Conservation (phyloP, 2,113 vertebrate species). For the Lepus europaeus region DNA sequence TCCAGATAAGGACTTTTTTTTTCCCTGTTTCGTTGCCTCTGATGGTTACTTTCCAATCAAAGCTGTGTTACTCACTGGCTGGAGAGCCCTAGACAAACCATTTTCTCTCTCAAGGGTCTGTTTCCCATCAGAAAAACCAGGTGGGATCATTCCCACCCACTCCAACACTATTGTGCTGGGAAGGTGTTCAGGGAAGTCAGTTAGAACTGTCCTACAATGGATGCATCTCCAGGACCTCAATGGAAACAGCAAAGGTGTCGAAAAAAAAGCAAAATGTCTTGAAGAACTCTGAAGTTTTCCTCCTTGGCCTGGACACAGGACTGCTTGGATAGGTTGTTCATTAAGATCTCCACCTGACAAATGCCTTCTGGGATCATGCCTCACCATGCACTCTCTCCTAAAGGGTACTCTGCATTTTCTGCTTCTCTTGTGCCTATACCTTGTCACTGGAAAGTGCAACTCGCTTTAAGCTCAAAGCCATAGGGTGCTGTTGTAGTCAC, state of each 20-base stretch:
- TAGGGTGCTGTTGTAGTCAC: neutral
- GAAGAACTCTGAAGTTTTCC: neutral
- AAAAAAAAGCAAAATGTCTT: neutral
- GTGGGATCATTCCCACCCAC: neutral
- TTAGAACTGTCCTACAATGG: neutral
- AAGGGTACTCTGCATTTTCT: neutral
- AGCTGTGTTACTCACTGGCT: neutral
- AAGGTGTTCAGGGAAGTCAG: neutral
- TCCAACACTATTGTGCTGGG: neutral
- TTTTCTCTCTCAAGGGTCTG: slow-evolving; percentile 35
- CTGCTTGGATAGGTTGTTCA: neutral
- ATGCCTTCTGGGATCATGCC: fast-evolving
- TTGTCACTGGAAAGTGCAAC: neutral
- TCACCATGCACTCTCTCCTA: neutral
- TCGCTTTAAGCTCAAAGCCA: neutral
- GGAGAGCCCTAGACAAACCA: slow-evolving; percentile 1
- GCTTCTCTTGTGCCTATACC: too few relatives aligned
- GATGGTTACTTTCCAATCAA: neutral
- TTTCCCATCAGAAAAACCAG: slow-evolving; percentile 46
- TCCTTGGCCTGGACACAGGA: neutral
- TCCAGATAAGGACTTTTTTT: neutral
- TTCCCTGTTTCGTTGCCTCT: neutral
- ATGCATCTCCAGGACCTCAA: neutral
- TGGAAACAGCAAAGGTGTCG: neutral
- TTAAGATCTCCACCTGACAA: neutral